phyloP scores from a whole-genome alignment of 2,113 vertebrate genomes.

The Anolis sagrei region DNA sequence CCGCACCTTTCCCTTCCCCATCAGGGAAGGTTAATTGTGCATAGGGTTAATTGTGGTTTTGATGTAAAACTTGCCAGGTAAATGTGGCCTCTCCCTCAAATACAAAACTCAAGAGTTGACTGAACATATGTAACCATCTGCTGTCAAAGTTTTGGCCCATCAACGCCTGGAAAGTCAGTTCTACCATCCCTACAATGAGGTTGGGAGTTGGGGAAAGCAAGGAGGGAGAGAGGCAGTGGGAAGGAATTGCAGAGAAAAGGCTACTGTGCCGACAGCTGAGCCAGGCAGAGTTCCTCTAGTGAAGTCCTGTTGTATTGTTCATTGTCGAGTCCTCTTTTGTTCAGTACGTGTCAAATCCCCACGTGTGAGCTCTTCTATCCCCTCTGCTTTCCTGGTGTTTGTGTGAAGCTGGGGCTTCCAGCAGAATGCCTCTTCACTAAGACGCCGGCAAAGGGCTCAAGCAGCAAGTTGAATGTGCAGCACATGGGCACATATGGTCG shows the following conservation, averaged over 20 bases:
- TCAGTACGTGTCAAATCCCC: conserved; percentile 11
- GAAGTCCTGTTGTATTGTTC: rapidly evolving
- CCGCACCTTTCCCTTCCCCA: background rate
- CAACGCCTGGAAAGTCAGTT: background rate
- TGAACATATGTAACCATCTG: background rate
- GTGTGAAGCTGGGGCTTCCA: background rate
- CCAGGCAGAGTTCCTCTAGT: background rate
- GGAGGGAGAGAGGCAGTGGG: background rate
- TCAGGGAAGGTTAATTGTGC: background rate
- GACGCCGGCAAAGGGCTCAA: conserved; percentile 26
- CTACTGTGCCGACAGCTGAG: background rate
- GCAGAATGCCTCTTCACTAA: background rate
- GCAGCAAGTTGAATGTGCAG: background rate
- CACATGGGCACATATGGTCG: conserved; percentile 33
- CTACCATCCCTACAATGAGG: background rate
- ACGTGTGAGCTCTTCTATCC: background rate
- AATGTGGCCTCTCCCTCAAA: background rate
- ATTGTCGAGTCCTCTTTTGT: background rate
- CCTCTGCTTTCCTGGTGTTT: conserved; percentile 5
- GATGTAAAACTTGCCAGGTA: background rate
- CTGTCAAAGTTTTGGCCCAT: background rate
- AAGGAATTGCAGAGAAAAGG: background rate
- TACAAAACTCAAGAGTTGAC: background rate
- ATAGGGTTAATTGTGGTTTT: background rate
- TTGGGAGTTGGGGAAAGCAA: background rate